Conservation (phyloP, 2,113 vertebrate genomes). For the Alethe diademata region DNA sequence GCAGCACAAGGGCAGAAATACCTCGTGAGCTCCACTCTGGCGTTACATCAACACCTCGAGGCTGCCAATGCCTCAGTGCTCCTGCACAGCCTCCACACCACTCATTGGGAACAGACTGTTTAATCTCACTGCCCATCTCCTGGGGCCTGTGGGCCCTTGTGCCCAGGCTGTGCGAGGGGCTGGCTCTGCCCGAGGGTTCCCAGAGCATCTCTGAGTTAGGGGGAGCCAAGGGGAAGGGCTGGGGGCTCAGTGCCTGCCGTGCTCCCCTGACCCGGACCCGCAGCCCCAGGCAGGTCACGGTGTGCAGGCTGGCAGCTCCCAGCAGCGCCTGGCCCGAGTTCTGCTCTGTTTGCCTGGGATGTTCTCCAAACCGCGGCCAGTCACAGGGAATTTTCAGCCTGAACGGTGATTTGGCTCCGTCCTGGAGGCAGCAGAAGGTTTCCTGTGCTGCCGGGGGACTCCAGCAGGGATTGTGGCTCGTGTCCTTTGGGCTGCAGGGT, state of each 20-base stretch:
- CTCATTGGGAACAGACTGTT: neutral
- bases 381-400: conserved; percentile 56
- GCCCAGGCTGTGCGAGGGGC: neutral
- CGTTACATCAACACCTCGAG: neutral
- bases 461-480: rapidly evolving
- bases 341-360: neutral
- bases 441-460: neutral
- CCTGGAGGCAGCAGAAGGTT: conserved; percentile 35
- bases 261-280: rapidly evolving
- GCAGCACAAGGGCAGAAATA: neutral
- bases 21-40: neutral
- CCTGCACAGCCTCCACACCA: neutral
- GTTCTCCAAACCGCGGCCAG: neutral
- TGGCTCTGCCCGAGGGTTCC: neutral
- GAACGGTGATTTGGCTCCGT: conserved; percentile 18
- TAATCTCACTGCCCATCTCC: neutral
- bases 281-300: neutral
- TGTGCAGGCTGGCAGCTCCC: neutral
- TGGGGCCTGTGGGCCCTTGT: neutral
- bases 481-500: neutral
- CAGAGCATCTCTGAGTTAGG: rapidly evolving
- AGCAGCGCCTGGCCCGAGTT: neutral
- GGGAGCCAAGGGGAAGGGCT: neutral
- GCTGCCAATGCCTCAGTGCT: neutral
- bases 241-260: rapidly evolving